These are phyloP conservation scores for Chiloscyllium plagiosum DNA, from an alignment of 2,113 vertebrate species.

Conservation along the genomic window DNA sequence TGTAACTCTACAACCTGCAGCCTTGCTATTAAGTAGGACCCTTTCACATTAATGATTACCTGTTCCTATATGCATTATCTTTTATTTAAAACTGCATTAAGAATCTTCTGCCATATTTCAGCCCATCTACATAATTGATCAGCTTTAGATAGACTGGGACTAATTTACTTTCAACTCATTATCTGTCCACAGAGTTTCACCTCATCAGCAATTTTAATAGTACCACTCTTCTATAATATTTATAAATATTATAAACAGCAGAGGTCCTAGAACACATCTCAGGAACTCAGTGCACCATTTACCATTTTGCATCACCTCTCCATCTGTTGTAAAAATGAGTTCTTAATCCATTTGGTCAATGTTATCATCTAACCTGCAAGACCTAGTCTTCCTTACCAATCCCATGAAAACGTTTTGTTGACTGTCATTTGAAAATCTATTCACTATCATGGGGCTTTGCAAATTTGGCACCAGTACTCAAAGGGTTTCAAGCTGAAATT, in stretches of 20 bases:
- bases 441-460: not conserved
- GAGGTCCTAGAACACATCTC: not conserved
- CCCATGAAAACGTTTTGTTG: not conserved
- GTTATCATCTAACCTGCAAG: not conserved
- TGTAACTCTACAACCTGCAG: not conserved
- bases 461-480: too few species aligned
- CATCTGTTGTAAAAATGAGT: not conserved
- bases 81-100: constrained; percentile 24
- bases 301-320: not conserved
- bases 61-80: constrained; percentile 8
- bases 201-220: constrained; percentile 12
- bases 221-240: not conserved
- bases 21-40: not conserved
- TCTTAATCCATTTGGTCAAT: not conserved
- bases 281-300: not conserved
- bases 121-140: constrained; percentile 34
- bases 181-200: constrained; percentile 10
- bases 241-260: not conserved
- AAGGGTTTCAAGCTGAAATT: too few species aligned
- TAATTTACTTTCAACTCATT: constrained; percentile 32
- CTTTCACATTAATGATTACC: not conserved
- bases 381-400: not conserved
- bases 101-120: constrained; percentile 3
- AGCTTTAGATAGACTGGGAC: constrained; percentile 18
- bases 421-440: not conserved